Evolutionary conservation across 2,797 vertebrate genomes (phyloP), one percentile per base, ranked within the genome.

Genomic region (Poliocrania exsul): DNA sequence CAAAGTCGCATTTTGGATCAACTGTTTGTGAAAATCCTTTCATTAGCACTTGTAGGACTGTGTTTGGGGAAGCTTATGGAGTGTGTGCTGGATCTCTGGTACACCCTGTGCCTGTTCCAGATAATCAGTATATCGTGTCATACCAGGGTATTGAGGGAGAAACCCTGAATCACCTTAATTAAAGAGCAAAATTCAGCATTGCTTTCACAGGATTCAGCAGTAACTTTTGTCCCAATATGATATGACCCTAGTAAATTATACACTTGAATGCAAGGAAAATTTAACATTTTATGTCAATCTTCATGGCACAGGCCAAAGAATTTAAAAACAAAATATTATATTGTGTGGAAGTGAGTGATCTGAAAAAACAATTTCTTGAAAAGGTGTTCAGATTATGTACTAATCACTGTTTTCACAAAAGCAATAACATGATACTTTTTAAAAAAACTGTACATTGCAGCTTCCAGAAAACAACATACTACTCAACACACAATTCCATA

Each of bases 141-240:
- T 38, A 38, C 15, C 15, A 69, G 6, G 4, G 2, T 8, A 6
- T 16, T 25, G 13, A 2, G 4, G 17, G 8, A 10, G 6, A 44
- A 61, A 33, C 9, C 11, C 10, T 2, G 6, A 81, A 66, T 14
- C 35, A 47, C 6, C 16, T 54, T 18, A 19, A 33, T 69, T 29
- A n/a, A 77, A 74, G 18, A 77, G 7, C 3, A 83, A 72, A 88
- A 35, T 50, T 42, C 51, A 53, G 7, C 23, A 67, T 56, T 67
- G 38, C 35, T 78, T 81, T 73, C 6, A 10, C 2, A 46, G 14
- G 21, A 65, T 21, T 70, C 5, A 3, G 16, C 8, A 56, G n/a
- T 51, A 49, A 49, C 25, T 91, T 78, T 81, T 73, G 26, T 70
- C 20, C 26, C 35, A n/a, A 69, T 70, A 54, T 77, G 46, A 4